phyloP scores from a whole-genome alignment of 2,888 invertebrate genomes.

The Eilema caniola region DNA sequence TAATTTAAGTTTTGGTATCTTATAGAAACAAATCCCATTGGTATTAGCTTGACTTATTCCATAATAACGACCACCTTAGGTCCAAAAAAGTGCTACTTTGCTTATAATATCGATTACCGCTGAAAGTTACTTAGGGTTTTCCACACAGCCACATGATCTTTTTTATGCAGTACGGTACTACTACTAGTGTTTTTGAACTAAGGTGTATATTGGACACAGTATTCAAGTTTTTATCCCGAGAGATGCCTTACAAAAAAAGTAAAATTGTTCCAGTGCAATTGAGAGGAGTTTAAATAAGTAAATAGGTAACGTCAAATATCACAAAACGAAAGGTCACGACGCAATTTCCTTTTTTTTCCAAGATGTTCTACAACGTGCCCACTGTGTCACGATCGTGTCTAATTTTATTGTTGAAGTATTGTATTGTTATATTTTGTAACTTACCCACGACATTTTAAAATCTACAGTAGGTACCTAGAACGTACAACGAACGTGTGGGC shows the following conservation, averaged over 20 bases:
- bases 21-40: too few relatives aligned
- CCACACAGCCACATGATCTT: too few relatives aligned
- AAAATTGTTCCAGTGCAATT: slow-evolving; percentile 16
- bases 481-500: not conserved
- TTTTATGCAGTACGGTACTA: too few relatives aligned
- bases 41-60: too few relatives aligned
- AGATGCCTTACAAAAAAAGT: not conserved
- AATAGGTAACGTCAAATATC: slow-evolving; percentile 54
- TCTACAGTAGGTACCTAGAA: not conserved
- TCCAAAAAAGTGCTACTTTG: too few relatives aligned
- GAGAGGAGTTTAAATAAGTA: slow-evolving; percentile 33
- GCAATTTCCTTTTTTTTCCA: slow-evolving; percentile 60
- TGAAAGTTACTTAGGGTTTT: too few relatives aligned
- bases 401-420: slow-evolving; percentile 45
- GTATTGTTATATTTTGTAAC: slow-evolving; percentile 19
- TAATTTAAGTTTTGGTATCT: too few relatives aligned
- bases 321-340: slow-evolving; percentile 72
- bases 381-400: slow-evolving; percentile 54
- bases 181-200: too few relatives aligned
- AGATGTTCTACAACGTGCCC: slow-evolving; percentile 56
- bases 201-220: too few relatives aligned
- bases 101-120: too few relatives aligned
- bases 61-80: too few relatives aligned
- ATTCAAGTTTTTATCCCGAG: too few relatives aligned
- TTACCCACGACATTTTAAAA: slow-evolving; percentile 9